Base-by-base conservation (phyloP, 1,140 invertebrate species). In the Drosophila kanapiae region DNA sequence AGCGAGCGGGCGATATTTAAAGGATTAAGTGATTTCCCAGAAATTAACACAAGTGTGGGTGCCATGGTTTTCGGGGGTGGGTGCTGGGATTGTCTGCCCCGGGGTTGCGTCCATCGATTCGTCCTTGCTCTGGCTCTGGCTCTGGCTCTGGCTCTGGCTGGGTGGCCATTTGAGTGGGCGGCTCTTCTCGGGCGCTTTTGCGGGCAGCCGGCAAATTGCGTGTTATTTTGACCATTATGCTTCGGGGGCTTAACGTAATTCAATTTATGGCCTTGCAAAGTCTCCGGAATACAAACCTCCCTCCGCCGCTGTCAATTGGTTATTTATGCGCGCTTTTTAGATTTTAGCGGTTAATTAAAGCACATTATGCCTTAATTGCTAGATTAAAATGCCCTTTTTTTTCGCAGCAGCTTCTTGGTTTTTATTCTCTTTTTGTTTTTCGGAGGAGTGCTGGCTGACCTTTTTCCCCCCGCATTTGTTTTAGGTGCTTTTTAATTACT, bases 261-360 rank as follows among this genome's bases (percentile, higher is more conserved):
- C 85, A 90, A 88, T 88, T 88, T 90, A 87, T 87, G 83, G 80
- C 54, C 82, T 63, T 76, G 60, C 69, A 70, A 56, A 72, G 69
- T 42, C 65, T 33, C 18, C 53, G n/a, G 18, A 9, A 16, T 47
- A 8, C 31, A 9, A 9, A 16, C 10, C 18, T 35, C 40, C 37
- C 29, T 16, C 7, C 11, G 33, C 14, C 29, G 6, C 61, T 88
- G 84, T 88, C 84, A 88, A 88, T 87, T 88, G 76, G 80, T 83
- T 83, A 87, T 87, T 87, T 87, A 87, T 87, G 80, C 76, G 51
- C 61, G 71, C 80, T 87, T 87, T 87, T 87, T 87, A 88, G 84
- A 83, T 84, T 90, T 84, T 82, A 81, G 86, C 81, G 85, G 85
- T 90, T 90, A 90, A 90, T 90, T 90, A 90, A 90, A 90, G 75